These are phyloP conservation scores for Mixornis gularis DNA, from an alignment of 2,113 vertebrate species.

Conservation along the genomic window DNA sequence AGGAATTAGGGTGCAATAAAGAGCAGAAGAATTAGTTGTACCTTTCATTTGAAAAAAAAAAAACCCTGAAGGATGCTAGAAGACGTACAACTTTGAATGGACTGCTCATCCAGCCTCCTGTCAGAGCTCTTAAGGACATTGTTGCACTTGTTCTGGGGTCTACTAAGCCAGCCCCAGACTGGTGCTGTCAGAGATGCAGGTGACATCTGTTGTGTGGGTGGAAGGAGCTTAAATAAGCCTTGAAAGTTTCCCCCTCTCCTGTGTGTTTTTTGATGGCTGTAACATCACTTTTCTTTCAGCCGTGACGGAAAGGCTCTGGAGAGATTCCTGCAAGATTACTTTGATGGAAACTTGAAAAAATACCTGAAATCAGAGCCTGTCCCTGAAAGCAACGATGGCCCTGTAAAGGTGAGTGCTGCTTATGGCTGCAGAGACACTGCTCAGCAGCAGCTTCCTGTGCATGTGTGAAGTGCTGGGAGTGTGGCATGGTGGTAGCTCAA, in stretches of 20 bases:
- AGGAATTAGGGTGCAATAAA: background rate
- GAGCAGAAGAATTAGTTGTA: background rate
- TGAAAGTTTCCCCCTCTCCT: background rate
- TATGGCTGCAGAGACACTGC: background rate
- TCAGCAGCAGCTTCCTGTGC: background rate
- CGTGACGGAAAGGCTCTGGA: conserved; percentile 93
- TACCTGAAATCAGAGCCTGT: conserved; percentile 93
- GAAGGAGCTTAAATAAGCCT: conserved; percentile 12
- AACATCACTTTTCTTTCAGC: conserved; percentile 61
- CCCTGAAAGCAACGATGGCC: conserved; percentile 91
- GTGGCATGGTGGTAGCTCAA: background rate
- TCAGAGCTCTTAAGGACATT: background rate
- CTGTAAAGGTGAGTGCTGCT: conserved; percentile 84
- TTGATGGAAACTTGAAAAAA: conserved; percentile 88
- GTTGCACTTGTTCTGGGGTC: background rate
- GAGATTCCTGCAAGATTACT: conserved; percentile 89
- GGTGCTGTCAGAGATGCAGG: background rate
- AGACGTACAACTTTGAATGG: background rate
- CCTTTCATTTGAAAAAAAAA: background rate
- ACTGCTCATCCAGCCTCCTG: background rate
- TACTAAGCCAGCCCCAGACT: background rate
- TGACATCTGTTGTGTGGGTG: conserved; percentile 32
- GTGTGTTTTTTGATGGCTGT: background rate
- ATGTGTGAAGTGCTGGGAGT: fast-evolving
- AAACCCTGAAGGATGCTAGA: background rate